Evolutionary conservation across 2,888 invertebrate species (phyloP).

Genomic region (Cantharis rustica): DNA sequence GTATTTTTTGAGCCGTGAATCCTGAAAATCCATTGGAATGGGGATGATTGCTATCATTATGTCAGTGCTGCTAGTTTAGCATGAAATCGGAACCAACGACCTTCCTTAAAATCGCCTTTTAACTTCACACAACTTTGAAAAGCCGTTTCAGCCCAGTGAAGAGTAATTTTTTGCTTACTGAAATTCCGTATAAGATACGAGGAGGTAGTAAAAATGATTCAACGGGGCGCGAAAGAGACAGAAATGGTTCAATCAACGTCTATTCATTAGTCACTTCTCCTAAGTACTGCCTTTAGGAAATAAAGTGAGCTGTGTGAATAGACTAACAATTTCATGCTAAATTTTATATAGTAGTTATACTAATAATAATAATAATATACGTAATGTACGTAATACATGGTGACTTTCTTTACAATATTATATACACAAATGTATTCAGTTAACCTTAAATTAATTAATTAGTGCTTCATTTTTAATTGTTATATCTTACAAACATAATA

Average conservation of each 20-base stretch:
- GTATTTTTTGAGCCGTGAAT: constrained; percentile 32
- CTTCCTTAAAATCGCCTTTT: constrained; percentile 21
- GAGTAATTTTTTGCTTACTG: constrained; percentile 15
- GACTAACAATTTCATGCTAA: constrained; percentile 6
- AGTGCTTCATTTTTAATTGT: too few species aligned
- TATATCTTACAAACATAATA: too few species aligned
- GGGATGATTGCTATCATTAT: constrained; percentile 39
- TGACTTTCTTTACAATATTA: too few species aligned
- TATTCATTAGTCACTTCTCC: constrained; percentile 39
- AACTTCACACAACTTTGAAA: constrained; percentile 9
- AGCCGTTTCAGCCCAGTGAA: constrained; percentile 20
- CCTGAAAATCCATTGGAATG: constrained; percentile 37
- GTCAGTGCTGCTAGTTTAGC: constrained; percentile 23
- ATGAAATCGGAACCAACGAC: constrained; percentile 25
- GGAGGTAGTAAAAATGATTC: constrained; percentile 4
- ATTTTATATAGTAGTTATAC: not conserved
- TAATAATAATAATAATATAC: too few species aligned
- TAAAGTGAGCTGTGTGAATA: constrained; percentile 18
- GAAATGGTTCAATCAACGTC: constrained; percentile 47
- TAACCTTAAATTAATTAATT: too few species aligned
- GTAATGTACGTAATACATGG: too few species aligned
- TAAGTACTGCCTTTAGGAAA: constrained; percentile 26
- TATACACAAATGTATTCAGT: too few species aligned
- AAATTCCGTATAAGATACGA: constrained; percentile 5
- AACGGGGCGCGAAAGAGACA: constrained; percentile 20